Percentiles rank a stretch among this genome's conserved stretches.
These are phyloP conservation scores for Latrodectus hesperus DNA, from an alignment of 2,888 invertebrate genomes.

Conservation along the genomic window DNA sequence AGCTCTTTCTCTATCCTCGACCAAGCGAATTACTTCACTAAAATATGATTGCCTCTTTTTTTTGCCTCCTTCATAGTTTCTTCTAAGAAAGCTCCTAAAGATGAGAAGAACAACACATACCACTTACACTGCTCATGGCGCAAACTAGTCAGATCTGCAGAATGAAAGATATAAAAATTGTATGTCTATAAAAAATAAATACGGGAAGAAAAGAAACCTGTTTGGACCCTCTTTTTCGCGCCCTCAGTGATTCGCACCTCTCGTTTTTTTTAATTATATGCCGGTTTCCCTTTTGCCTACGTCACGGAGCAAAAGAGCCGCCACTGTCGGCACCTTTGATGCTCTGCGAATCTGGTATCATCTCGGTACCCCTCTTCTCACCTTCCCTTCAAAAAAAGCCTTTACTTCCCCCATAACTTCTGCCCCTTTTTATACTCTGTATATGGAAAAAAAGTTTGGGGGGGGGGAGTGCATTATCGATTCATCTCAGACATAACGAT, in stretches of 20 bases:
- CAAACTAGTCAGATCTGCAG: background rate
- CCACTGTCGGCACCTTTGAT: conserved; percentile 61
- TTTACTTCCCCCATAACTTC: conserved; percentile 20
- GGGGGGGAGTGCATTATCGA: conserved; percentile 32
- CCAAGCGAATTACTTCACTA: background rate
- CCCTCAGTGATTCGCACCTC: conserved; percentile 68
- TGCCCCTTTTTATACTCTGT: background rate
- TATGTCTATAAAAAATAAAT: conserved; percentile 32
- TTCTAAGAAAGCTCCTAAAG: background rate
- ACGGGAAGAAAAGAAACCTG: conserved; percentile 43
- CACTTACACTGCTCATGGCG: background rate
- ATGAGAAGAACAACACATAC: no score
- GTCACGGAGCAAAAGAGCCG: conserved; percentile 61
- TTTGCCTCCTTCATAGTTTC: conserved; percentile 1
- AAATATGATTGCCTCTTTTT: conserved; percentile 21
- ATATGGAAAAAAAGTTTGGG: background rate
- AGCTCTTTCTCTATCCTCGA: background rate
- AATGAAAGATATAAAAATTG: conserved; percentile 22
- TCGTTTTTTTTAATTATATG: conserved; percentile 68
- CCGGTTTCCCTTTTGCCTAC: conserved; percentile 56
- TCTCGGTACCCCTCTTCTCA: conserved; percentile 36
- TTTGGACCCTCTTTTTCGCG: conserved; percentile 55
- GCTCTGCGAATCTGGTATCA: conserved; percentile 63
- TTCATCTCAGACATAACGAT: conserved; percentile 65
- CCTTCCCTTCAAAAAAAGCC: conserved; percentile 20